Percentiles rank a stretch among this genome's conserved stretches.
These are phyloP conservation scores for Danionella cerebrum DNA, from an alignment of 2,113 vertebrate species.

Conservation along the genomic window DNA sequence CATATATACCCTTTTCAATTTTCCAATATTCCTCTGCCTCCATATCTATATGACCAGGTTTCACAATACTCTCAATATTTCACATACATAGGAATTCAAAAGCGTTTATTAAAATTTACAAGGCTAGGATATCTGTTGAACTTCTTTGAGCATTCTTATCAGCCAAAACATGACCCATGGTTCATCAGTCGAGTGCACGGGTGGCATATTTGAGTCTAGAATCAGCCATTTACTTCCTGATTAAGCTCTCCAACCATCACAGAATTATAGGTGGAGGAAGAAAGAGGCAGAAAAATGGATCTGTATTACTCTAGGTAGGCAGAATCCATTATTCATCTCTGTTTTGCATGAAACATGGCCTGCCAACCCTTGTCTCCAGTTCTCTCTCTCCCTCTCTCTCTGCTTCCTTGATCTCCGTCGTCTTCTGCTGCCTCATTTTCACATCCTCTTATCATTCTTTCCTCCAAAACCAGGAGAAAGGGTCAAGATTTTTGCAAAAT, in stretches of 20 bases:
- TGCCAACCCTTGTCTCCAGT: conserved; percentile 46
- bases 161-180: background rate
- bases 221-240: conserved; percentile 65
- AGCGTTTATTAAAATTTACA: too few relatives aligned
- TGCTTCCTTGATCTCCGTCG: conserved; percentile 38
- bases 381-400: conserved; percentile 43
- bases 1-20: too few relatives aligned
- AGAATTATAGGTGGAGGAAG: conserved; percentile 59
- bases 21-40: too few relatives aligned
- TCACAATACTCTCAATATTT: too few relatives aligned
- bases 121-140: too few relatives aligned
- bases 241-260: conserved; percentile 66
- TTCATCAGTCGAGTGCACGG: background rate
- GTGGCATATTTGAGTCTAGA: conserved; percentile 47
- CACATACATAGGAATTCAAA: too few relatives aligned
- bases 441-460: conserved; percentile 52
- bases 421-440: conserved; percentile 26
- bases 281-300: conserved; percentile 41
- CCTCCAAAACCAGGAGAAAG: conserved; percentile 22
- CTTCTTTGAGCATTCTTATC: background rate
- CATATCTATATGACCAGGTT: too few relatives aligned
- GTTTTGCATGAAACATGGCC: conserved; percentile 65
- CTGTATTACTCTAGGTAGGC: conserved; percentile 49
- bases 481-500: conserved; percentile 8
- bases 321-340: conserved; percentile 69